Evolutionary conservation across 2,888 invertebrate genomes (phyloP).

Genomic region (Drosophila subsilvestris): DNA sequence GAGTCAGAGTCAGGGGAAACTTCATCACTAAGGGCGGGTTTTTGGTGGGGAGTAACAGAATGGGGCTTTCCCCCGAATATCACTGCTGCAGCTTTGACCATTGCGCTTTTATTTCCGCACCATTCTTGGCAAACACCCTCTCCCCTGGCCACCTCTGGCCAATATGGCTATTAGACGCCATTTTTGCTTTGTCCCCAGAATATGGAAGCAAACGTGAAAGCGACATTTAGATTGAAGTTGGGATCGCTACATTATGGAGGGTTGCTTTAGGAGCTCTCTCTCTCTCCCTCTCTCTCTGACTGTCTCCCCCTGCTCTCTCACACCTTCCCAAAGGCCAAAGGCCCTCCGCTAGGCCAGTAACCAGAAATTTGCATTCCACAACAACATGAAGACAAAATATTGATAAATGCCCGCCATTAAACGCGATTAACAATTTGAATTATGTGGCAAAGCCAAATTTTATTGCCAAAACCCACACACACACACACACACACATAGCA

Average conservation of each 20-base stretch:
- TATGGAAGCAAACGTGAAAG: constrained; percentile 32
- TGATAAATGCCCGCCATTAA: constrained; percentile 80
- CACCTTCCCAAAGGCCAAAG: not conserved
- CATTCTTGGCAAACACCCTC: constrained; percentile 21
- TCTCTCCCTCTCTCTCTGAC: not conserved
- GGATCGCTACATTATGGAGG: constrained; percentile 15
- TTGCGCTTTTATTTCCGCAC: constrained; percentile 77
- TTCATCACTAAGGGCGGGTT: constrained; percentile 63
- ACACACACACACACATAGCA: constrained; percentile 10
- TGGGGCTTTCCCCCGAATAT: constrained; percentile 36
- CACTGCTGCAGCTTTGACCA: constrained; percentile 64
- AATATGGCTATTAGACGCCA: constrained; percentile 67
- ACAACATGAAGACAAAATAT: constrained; percentile 59
- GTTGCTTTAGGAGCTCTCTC: constrained; percentile 14
- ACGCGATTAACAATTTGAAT: constrained; percentile 83
- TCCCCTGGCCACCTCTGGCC: constrained; percentile 47
- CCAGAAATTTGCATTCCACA: constrained; percentile 39
- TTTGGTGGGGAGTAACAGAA: not conserved
- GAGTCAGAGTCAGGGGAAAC: constrained; percentile 42
- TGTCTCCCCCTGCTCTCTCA: not conserved
- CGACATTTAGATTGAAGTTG: constrained; percentile 13
- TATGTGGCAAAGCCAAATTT: constrained; percentile 81
- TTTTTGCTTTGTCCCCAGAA: constrained; percentile 76
- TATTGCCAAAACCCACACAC: constrained; percentile 67
- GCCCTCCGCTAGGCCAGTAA: not conserved